phyloP scores from a whole-genome alignment of 1,140 invertebrate genomes.

The Drosophila nigrodunni region DNA sequence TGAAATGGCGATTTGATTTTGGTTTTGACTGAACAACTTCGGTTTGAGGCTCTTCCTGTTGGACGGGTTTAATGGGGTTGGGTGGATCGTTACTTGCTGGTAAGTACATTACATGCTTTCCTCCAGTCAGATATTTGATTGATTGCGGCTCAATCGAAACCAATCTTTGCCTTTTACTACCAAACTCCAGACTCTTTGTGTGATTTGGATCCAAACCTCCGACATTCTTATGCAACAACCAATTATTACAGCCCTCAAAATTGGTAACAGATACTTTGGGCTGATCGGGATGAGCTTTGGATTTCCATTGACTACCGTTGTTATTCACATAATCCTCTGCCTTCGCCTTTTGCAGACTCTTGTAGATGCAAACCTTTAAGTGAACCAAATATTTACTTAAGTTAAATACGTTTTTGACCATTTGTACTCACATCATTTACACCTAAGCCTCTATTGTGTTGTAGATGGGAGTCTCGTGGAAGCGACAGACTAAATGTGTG shows the following conservation, averaged over 20 bases:
- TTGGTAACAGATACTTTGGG: conserved; percentile 7
- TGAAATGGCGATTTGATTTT: conserved; percentile 81
- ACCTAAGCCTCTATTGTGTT: conserved; percentile 50
- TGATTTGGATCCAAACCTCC: conserved; percentile 4
- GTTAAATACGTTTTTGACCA: not conserved
- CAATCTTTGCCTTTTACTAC: conserved; percentile 27
- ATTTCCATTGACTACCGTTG: conserved; percentile 3
- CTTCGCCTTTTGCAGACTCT: conserved; percentile 49
- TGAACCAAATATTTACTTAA: not conserved
- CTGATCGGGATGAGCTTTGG: conserved; percentile 2
- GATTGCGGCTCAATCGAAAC: conserved; percentile 53
- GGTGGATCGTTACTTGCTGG: conserved; percentile 85
- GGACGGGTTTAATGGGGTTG: conserved; percentile 6
- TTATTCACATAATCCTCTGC: conserved; percentile 21
- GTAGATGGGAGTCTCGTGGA: conserved; percentile 87
- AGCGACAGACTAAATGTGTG: conserved; percentile 91
- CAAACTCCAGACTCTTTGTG: conserved; percentile 37
- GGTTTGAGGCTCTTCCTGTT: conserved; percentile 17
- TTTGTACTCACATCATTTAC: conserved; percentile 27
- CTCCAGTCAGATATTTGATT: conserved; percentile 73
- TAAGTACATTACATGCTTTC: conserved; percentile 92
- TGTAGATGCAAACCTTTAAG: conserved; percentile 40
- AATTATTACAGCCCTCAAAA: conserved; percentile 86
- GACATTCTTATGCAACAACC: conserved; percentile 83
- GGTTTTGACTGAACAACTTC: conserved; percentile 7